Base-by-base conservation (phyloP, 2,113 vertebrate species). In the Entomyzon cyanotis region DNA sequence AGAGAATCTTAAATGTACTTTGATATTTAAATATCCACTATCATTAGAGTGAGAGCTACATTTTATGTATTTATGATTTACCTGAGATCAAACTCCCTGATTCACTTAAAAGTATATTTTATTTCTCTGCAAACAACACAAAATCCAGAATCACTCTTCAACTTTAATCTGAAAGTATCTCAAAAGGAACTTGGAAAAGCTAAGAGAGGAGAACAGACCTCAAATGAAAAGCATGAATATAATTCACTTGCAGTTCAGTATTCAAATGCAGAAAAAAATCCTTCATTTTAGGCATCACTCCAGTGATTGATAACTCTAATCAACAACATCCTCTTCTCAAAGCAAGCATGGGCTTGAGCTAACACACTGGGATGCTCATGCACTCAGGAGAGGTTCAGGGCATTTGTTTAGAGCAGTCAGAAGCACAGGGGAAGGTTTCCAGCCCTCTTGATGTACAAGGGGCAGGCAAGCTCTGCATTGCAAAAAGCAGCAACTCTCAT, bases 1-100 rank as follows among this genome's bases (percentile, higher is more conserved):
- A 55, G 33, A 90, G n/a, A 85, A 63, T 59, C 47, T 91, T 88
- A 74, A 74, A 52, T 31, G 56, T 81, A 37, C 20, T 77, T 90
- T 80, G 79, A 74, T 93, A 52, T 77, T 92, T 90, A 90, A 95
- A 63, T 65, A 39, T 33, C n/a, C 64, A 53, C 73, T 86, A 63
- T 44, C 4, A 41, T 21, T 90, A 42, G 18, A 63, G 7, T 53
- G 62, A 62, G 47, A 77, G 47, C 24, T 91, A 70, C 37, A 59
- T 74, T 79, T 94, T 60, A 69, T 4, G 5, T 69, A 58, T 83
- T 90, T 77, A 49, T 88, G 19, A 86, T 65, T 73, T 85, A 83
- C 27, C 46, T 69, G 77, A 73, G 49, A 73, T 83, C 58, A 94
- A 69, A 63, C 60, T 81, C 31, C 17, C 63, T 39, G 28, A 67